phyloP scores from a whole-genome alignment of 2,113 vertebrate genomes.

The Pterocles burchelli region DNA sequence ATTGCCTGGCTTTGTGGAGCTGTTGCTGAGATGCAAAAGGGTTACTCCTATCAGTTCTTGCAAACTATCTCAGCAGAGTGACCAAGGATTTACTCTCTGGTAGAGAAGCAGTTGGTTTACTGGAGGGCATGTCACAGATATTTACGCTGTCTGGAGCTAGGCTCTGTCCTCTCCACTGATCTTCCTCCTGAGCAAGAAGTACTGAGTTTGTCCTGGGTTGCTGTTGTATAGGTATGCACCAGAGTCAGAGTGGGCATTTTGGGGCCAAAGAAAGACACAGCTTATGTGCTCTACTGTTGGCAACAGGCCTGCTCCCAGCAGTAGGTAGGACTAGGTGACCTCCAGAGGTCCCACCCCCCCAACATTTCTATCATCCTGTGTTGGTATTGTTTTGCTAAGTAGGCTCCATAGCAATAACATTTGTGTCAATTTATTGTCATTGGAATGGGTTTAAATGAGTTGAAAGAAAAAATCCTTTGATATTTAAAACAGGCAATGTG shows the following conservation, averaged over 20 bases:
- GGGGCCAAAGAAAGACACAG: neutral
- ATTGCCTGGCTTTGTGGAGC: neutral
- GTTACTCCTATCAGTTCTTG: neutral
- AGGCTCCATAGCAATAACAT: neutral
- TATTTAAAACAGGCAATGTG: neutral
- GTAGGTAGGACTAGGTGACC: neutral
- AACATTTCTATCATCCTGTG: neutral
- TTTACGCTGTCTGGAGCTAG: neutral
- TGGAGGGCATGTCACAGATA: neutral
- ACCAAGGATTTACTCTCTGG: neutral
- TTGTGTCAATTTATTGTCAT: neutral
- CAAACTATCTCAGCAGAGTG: neutral
- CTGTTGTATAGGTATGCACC: rapidly evolving
- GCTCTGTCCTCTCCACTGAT: neutral
- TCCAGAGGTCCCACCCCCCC: neutral
- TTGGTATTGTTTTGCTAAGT: neutral
- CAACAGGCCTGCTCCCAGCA: neutral
- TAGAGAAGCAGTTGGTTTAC: neutral
- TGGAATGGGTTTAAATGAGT: neutral
- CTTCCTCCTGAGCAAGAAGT: neutral
- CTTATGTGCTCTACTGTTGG: neutral
- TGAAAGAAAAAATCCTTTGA: neutral
- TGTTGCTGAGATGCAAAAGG: neutral
- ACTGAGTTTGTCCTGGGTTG: neutral
- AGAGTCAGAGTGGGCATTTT: neutral